Evolutionary conservation across 2,113 vertebrate species (phyloP).

Genomic region (chimpanzee (Pan troglodytes)): NHGRI_mPanTro3-v2.1_pri NC_072416.2:49513501-49514000

Average conservation of each 20-base stretch:
- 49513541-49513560: neutral
- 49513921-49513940: too few relatives aligned
- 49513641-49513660: neutral
- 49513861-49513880: neutral
- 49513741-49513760: neutral
- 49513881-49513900: too few relatives aligned
- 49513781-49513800: neutral
- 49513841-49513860: neutral
- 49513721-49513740: neutral
- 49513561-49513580: neutral
- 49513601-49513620: neutral
- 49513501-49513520: neutral
- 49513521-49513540: constrained; percentile 32
- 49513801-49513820: neutral
- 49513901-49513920: neutral
- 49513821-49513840: neutral
- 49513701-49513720: neutral
- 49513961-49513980: neutral
- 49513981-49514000: rapidly evolving
- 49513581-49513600: neutral
- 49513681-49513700: neutral
- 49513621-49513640: neutral
- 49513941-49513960: neutral
- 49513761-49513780: neutral
- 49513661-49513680: neutral